Base-by-base conservation (phyloP, 1,140 invertebrate genomes). In the Trichomalopsis sarcophagae region DNA sequence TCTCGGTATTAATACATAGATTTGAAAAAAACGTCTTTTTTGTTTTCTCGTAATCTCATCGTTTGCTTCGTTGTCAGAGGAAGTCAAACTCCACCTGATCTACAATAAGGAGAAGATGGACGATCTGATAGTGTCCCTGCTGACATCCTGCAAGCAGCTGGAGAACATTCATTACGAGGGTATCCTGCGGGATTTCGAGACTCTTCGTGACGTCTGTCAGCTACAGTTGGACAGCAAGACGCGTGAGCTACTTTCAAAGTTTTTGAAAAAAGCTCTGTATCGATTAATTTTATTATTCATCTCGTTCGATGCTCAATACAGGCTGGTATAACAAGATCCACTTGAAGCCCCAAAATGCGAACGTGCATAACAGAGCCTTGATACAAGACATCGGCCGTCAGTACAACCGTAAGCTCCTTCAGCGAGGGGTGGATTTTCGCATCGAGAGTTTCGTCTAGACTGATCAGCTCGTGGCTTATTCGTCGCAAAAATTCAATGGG, bases 21-120 rank as follows among this genome's bases (percentile, higher is more conserved):
- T 36, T 4, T 27, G 0, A 33, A 44, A 33, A 44, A 40, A n/a
- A 23, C 9, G 21, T 66, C 0, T 30, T 71, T 30, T 27, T 30
- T 79, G 6, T 40, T 5, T 23, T 50, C 11, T 14, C 17, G 6
- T 40, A 10, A 40, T 50, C 10, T 14, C 17, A 55, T 33, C 21
- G 33, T 11, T 81, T 50, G 14, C 36, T 7, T 40, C 23, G 44
- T 47, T 47, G 21, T 2, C 77, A 93, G 93, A 86, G 36, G 91
- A 93, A 87, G 92, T 94, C 69, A 91, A 92, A 81, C 86, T 94
- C 30, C 91, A 93, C 87, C 69, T 93, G 47, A 88, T 91, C 86
- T 92, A 93, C 76, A 94, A 92, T 87, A 90, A 92, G 7, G 93
- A 93, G 85, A 88, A 90, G 68, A 89, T 94, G 69, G 93, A 93